Evolutionary conservation across 2,797 vertebrate species (phyloP), one percentile per base, ranked within the genome.

Genomic region (Crenichthys baileyi): DNA sequence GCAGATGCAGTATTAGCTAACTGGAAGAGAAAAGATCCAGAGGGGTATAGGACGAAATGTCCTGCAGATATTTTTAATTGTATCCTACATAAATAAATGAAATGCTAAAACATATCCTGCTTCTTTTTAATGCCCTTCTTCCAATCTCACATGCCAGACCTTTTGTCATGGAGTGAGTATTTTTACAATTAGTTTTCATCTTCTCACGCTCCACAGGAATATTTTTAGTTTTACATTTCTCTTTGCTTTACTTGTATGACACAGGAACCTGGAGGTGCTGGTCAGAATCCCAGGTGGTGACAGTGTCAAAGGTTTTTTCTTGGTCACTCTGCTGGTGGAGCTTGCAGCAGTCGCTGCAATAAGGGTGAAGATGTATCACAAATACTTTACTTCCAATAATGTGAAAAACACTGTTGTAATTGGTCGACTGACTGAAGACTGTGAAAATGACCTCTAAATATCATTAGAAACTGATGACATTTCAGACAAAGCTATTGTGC

Each of bases 291-390:
- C 98, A 0, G 97, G 98, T 26, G 97, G 95, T 68, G 95, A 97
- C 22, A 98, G 94, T 75, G 90, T 95, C 55, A 84, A 77, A 13
- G 97, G 97, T 13, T 99, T 99, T 90, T 93, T 98, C 60, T 90
- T 99, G 0, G 96, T 98, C 86, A 97, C 96, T 2, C 85, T 97
- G 61, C 88, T 98, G 78, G 97, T 97, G 46, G 98, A 99, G 92
- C 91, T 96, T 79, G 97, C 97, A 0, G 98, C 96, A 0, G 95
- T 92, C 53, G 96, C 97, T 26, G 97, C 96, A 29, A 85, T 99
- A 78, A n/a, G n/a, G n/a, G n/a, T n/a, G n/a, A n/a, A n/a, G n/a
- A n/a, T n/a, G n/a, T n/a, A n/a, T n/a, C n/a, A n/a, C n/a, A n/a
- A n/a, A n/a, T n/a, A 58, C 46, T 0, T 70, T 8, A 65, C 29